Percentiles rank a stretch among this genome's conserved stretches.
These are phyloP conservation scores for Phalloptychus januarius DNA, from an alignment of 2,797 vertebrate species.

Conservation along the genomic window DNA sequence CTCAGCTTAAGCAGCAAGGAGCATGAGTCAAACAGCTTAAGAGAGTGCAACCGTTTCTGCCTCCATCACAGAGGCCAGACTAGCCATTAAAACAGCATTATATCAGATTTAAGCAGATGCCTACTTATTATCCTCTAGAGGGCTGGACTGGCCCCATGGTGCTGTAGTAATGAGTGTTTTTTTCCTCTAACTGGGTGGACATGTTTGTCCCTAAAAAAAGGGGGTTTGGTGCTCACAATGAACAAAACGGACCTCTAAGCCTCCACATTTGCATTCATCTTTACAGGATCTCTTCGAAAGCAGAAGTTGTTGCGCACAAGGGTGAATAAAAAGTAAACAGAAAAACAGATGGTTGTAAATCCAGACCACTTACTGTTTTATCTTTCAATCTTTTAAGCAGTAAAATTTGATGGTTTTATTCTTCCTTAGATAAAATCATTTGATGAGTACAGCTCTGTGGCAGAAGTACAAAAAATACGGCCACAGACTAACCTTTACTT, in stretches of 20 bases:
- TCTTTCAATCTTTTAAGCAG: slow-evolving; percentile 33
- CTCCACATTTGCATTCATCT: slow-evolving; percentile 45
- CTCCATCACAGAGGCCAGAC: slow-evolving; percentile 55
- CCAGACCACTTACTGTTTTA: slow-evolving; percentile 45
- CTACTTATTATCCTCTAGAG: slow-evolving; percentile 75
- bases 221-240: slow-evolving; percentile 15
- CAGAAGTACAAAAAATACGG: not conserved
- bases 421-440: slow-evolving; percentile 29
- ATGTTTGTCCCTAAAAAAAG: slow-evolving; percentile 71
- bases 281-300: slow-evolving; percentile 52
- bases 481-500: not conserved
- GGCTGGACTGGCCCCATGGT: slow-evolving; percentile 62
- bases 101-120: slow-evolving; percentile 78
- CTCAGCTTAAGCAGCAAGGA: slow-evolving; percentile 36
- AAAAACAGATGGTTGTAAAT: slow-evolving; percentile 13
- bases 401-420: slow-evolving; percentile 31
- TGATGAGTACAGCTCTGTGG: not conserved
- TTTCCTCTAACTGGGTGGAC: slow-evolving; percentile 80
- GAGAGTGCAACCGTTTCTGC: slow-evolving; percentile 39
- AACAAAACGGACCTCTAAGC: slow-evolving; percentile 34
- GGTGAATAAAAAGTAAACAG: slow-evolving; percentile 40
- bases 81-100: slow-evolving; percentile 56
- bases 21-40: slow-evolving; percentile 51
- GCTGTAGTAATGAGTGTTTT: slow-evolving; percentile 81
- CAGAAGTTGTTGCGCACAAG: slow-evolving; percentile 28